Base-by-base conservation (phyloP, 2,113 vertebrate genomes). In the Eurypyga helias region DNA sequence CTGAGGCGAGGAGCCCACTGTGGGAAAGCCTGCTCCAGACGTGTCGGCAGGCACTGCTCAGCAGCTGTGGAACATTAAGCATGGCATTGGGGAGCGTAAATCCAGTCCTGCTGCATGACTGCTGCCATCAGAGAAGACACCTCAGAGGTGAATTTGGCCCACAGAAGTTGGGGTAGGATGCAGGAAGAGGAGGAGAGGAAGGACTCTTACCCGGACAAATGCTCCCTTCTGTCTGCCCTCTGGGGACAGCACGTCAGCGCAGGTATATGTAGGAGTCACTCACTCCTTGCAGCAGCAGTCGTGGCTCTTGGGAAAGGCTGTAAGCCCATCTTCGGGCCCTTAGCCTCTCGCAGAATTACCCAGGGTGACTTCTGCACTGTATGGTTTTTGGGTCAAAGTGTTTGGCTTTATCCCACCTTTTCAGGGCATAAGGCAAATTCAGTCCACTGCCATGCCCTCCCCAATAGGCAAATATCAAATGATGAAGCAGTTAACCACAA, bases 1-100 rank as follows among this genome's bases (percentile, higher is more conserved):
- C 33, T 5, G 54, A 91, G 89, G 89, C 10, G 20, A 91, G 82
- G 71, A 96, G 70, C 20, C 41, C 2, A 2, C 69, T 5, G 6
- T 67, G 92, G 92, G 79, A 97, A 97, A 97, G 52, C 77, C 71
- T 69, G 36, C 70, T 49, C 23, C 62, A 31, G 84, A 70, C 0
- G 1, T 55, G 52, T 58, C 25, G 0, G 33, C 94, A 96, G 46
- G 34, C 73, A 69, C 64, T 12, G 13, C 69, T 79, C 15, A 52
- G 80, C 97, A 97, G 94, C 96, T 98, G 96, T 21, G 43, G 46
- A 13, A 24, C 38, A 73, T 93, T 95, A 90, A 83, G 90, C n/a
- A 20, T 13, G 33, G 79, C 0, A 0, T 3, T 90, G 41, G 41
- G 54, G 41, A 76, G 28, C 66, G 17, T 7, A 83, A 85, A 80